Base-by-base conservation (phyloP, 2,888 invertebrate species). In the Brachyptera putata region DNA sequence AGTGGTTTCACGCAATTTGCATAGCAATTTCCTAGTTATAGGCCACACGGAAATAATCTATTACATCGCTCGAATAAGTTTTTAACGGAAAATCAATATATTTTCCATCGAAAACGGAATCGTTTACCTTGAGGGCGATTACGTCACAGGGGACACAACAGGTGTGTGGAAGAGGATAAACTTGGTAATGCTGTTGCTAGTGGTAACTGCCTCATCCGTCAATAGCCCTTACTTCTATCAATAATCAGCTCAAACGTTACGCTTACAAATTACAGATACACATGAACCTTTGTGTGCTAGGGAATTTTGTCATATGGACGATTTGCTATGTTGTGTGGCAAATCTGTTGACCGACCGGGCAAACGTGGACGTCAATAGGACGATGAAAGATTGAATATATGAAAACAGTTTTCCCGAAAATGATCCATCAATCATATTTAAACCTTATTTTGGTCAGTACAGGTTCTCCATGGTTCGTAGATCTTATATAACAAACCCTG, bases 1-100 rank as follows among this genome's bases (percentile, higher is more conserved):
- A 53, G 53, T 36, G 53, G 36, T 34, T 34, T 30, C 53, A 34
- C 53, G 34, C 53, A 36, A 34, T 53, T 53, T 53, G 53, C 53
- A 53, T 53, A 36, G 21, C 53, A 53, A 53, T 53, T 53, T 53
- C 18, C 36, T 11, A 30, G 53, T 30, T 53, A 53, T 53, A 16
- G 34, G 22, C 36, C 21, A 16, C n/a, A n/a, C 36, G 34, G 53
- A 34, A 53, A 53, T 53, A 36, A 53, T 53, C 53, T 36, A 53
- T 53, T 53, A 53, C 16, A 34, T 53, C 43, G 43, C 18, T 53
- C 34, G 53, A 53, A 53, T 9, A 18, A 43, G 18, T 43, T 11
- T 18, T 16, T 3, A 16, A 43, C n/a, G 25, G 22, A 36, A 53
- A 34, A 53, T 53, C 53, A 36, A 53, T n/a, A n/a, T n/a, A n/a